Percentiles rank a stretch among this genome's conserved stretches.
Conservation (phyloP, 2,113 vertebrate species). For the Chloroceryle aenea region DNA sequence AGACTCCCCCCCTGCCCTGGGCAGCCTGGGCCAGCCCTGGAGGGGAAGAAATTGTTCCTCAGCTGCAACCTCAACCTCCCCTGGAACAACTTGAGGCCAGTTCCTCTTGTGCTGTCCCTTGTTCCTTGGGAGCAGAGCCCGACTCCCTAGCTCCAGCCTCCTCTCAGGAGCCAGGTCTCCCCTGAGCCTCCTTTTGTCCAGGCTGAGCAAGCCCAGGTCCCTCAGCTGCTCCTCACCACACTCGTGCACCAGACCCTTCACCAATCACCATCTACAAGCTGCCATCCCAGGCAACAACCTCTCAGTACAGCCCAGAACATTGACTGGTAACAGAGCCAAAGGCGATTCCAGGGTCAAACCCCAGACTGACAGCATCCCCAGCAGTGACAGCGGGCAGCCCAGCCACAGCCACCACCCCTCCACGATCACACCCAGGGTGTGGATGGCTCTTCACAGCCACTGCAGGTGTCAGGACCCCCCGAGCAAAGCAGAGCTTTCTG, state of each 20-base stretch:
- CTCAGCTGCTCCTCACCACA: neutral
- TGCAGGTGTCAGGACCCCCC: neutral
- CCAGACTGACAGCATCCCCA: neutral
- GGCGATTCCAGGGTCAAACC: no score
- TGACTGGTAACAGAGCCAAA: neutral
- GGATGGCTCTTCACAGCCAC: neutral
- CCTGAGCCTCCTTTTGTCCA: neutral
- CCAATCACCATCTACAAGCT: neutral
- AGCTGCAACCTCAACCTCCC: neutral
- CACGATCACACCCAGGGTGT: neutral
- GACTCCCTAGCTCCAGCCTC: neutral
- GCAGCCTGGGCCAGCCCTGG: neutral
- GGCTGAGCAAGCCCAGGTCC: neutral
- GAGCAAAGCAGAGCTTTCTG: neutral
- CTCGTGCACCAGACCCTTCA: neutral
- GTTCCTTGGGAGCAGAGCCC: neutral
- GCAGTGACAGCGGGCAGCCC: fast-evolving
- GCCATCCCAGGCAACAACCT: neutral
- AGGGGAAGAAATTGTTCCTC: neutral
- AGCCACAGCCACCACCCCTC: neutral
- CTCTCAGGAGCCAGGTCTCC: neutral
- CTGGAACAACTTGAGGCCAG: no score
- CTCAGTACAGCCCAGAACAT: neutral
- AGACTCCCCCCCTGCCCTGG: neutral
- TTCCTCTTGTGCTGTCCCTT: neutral